Evolutionary conservation across 2,888 invertebrate species (phyloP).

Genomic region (Epistrophe grossulariae): DNA sequence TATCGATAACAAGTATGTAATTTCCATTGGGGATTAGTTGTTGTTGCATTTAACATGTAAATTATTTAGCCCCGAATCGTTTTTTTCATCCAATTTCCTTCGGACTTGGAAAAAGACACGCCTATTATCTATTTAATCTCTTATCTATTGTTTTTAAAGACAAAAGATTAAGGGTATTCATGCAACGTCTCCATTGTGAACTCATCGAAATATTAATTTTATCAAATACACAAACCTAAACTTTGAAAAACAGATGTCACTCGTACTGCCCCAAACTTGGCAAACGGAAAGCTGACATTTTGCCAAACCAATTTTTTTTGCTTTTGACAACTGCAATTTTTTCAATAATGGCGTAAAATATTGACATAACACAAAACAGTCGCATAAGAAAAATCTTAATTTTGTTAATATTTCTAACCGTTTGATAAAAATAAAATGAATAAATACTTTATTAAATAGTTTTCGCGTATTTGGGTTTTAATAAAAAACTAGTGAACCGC

Average conservation of each 20-base stretch:
- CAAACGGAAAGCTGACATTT: conserved; percentile 64
- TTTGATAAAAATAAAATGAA: conserved; percentile 32
- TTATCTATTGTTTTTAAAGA: too few species aligned
- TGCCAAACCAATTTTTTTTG: conserved; percentile 40
- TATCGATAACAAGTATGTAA: too few species aligned
- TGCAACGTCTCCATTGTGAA: conserved; percentile 34
- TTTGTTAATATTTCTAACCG: conserved; percentile 35
- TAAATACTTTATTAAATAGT: conserved; percentile 32
- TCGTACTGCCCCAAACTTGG: conserved; percentile 32
- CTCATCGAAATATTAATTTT: neutral
- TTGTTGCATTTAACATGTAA: too few species aligned
- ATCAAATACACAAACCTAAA: conserved; percentile 25
- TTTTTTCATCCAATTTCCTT: too few species aligned
- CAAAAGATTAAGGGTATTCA: too few species aligned
- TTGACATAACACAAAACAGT: conserved; percentile 70
- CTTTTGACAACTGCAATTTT: conserved; percentile 70
- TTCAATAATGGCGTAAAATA: conserved; percentile 75
- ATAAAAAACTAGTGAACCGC: conserved; percentile 1
- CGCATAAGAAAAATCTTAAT: conserved; percentile 38
- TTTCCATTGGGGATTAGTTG: too few species aligned
- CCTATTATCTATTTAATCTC: too few species aligned
- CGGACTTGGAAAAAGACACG: too few species aligned
- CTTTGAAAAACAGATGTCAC: neutral
- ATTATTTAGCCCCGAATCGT: too few species aligned
- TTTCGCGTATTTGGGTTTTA: neutral